Evolutionary conservation across 2,797 vertebrate species (phyloP).

Genomic region (Myotis pilosus): DNA sequence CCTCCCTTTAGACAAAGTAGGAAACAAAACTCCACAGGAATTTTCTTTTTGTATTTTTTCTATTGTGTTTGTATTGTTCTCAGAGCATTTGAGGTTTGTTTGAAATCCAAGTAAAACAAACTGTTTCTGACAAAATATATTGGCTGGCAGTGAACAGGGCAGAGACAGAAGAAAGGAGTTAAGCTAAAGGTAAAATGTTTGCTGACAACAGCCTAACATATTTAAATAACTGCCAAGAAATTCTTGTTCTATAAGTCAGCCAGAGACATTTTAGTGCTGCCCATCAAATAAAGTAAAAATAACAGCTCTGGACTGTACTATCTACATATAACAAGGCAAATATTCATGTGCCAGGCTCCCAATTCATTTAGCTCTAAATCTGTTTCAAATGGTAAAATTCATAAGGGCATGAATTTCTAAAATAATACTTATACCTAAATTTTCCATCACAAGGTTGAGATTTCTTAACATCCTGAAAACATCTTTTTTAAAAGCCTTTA

Average conservation of each 20-base stretch:
- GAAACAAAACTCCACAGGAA: background rate
- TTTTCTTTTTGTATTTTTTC: constrained; percentile 24
- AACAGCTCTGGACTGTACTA: background rate
- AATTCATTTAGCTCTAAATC: background rate
- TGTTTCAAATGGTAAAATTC: constrained; percentile 31
- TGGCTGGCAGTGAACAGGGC: constrained; percentile 2
- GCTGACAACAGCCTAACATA: constrained; percentile 29
- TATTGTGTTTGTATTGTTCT: constrained; percentile 31
- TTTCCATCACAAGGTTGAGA: background rate
- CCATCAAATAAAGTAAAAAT: constrained; percentile 29
- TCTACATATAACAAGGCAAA: background rate
- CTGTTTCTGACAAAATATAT: constrained; percentile 47
- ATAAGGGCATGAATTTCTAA: constrained; percentile 27
- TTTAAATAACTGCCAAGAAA: constrained; percentile 61
- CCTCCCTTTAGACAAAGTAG: background rate
- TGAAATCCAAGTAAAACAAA: constrained; percentile 60
- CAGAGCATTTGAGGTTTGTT: constrained; percentile 24
- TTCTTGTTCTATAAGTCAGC: constrained; percentile 41
- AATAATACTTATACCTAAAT: background rate
- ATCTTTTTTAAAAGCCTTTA: background rate
- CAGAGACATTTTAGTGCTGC: constrained; percentile 30
- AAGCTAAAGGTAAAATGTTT: constrained; percentile 57
- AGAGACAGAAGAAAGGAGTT: constrained; percentile 25
- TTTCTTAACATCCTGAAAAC: background rate
- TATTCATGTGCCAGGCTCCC: background rate